phyloP scores from a whole-genome alignment of 2,888 invertebrate species.

The Spisula subtruncata region DNA sequence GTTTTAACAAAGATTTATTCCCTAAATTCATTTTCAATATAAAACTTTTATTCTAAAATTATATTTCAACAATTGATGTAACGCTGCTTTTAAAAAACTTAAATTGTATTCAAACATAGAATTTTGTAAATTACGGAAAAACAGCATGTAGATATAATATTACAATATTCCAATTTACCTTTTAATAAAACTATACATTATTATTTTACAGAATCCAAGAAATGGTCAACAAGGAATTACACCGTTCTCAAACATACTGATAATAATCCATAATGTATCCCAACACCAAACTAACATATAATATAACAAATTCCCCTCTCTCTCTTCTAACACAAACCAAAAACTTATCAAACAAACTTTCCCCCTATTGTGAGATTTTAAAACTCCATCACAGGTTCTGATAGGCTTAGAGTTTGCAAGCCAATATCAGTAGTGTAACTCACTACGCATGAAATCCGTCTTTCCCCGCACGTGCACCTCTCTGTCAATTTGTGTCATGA shows the following conservation, averaged over 20 bases:
- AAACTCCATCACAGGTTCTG: not conserved
- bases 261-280: not conserved
- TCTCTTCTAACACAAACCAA: not conserved
- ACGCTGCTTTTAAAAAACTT: too few species aligned
- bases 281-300: not conserved
- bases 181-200: too few species aligned
- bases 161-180: too few species aligned
- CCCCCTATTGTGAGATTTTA: not conserved
- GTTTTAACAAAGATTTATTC: too few species aligned
- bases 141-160: too few species aligned
- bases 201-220: not conserved
- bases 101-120: too few species aligned
- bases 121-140: too few species aligned
- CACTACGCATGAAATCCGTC: conserved; percentile 15
- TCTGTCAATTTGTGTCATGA: conserved; percentile 36
- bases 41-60: too few species aligned
- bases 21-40: too few species aligned
- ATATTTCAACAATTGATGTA: too few species aligned
- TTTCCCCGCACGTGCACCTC: conserved; percentile 35
- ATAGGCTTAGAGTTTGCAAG: conserved; percentile 21
- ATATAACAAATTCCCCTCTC: not conserved
- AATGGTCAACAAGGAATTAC: not conserved
- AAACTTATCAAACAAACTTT: not conserved
- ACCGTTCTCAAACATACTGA: not conserved
- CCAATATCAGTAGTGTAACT: conserved; percentile 8